phyloP scores from a whole-genome alignment of 2,113 vertebrate species.

The Raja brachyura region DNA sequence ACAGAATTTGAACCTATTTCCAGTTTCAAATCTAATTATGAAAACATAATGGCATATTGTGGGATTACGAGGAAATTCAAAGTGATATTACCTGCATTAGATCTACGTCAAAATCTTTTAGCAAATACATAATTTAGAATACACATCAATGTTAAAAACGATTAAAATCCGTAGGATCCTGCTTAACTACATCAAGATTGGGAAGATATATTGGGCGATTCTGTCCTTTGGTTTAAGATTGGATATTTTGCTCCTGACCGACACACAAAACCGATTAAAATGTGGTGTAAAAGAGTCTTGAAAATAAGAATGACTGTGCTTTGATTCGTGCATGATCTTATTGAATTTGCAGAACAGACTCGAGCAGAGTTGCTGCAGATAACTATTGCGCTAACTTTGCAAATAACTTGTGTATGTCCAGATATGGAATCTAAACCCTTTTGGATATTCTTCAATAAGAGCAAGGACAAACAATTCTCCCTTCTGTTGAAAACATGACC shows the following conservation, averaged over 20 bases:
- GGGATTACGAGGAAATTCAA: too few species aligned
- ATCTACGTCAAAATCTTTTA: neutral
- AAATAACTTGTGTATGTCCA: neutral
- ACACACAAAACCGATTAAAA: neutral
- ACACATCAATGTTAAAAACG: neutral
- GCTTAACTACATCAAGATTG: neutral
- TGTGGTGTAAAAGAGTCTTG: neutral
- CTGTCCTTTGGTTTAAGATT: neutral
- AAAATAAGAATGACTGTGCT: neutral
- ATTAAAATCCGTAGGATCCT: neutral
- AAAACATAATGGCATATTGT: neutral
- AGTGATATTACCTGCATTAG: neutral
- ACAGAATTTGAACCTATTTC: neutral
- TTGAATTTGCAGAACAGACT: too few species aligned
- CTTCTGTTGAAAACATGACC: slow-evolving; percentile 7
- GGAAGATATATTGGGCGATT: neutral
- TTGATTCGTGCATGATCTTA: neutral
- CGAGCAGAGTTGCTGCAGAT: neutral
- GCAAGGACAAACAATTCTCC: neutral
- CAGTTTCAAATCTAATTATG: neutral
- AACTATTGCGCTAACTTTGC: neutral
- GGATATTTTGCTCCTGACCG: neutral
- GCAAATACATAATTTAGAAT: neutral
- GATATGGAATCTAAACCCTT: neutral
- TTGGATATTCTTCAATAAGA: neutral